Conservation (phyloP, 2,888 invertebrate genomes). For the Neria commutata region DNA sequence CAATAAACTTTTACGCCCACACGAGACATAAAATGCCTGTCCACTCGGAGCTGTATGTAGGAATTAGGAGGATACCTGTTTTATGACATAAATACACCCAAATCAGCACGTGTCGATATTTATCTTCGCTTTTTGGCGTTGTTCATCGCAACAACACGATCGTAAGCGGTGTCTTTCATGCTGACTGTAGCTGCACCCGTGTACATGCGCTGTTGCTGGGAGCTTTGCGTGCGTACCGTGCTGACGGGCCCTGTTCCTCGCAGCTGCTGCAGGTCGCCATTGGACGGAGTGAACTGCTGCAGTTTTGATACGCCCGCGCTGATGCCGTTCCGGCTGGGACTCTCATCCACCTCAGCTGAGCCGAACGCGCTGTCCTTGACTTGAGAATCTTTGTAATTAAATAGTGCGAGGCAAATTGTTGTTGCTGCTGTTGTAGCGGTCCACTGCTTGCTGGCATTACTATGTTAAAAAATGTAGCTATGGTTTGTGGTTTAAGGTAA, state of each 20-base stretch:
- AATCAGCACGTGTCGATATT: no score
- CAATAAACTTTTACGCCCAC: no score
- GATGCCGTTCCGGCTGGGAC: conserved; percentile 28
- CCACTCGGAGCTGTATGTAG: no score
- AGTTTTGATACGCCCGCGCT: not conserved
- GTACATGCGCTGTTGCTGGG: conserved; percentile 31
- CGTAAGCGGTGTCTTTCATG: conserved; percentile 69
- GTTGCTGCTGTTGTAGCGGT: conserved; percentile 24
- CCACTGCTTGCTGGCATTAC: conserved; percentile 38
- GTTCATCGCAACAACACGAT: conserved; percentile 59
- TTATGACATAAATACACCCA: no score
- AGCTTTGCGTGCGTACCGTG: conserved; percentile 29
- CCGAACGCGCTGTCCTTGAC: conserved; percentile 70
- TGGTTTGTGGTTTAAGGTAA: no score
- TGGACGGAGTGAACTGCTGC: not conserved
- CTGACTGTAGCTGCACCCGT: conserved; percentile 41
- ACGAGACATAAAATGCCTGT: no score
- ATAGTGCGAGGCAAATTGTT: conserved; percentile 30
- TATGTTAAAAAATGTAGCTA: no score
- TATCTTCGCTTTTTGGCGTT: conserved; percentile 50
- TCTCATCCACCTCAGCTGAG: conserved; percentile 59
- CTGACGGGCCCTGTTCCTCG: no score
- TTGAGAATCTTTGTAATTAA: conserved; percentile 54
- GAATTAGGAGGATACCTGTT: no score
- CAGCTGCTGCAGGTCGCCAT: conserved; percentile 2